Conservation (phyloP, 2,797 vertebrate species). For the Poecile montanus region DNA sequence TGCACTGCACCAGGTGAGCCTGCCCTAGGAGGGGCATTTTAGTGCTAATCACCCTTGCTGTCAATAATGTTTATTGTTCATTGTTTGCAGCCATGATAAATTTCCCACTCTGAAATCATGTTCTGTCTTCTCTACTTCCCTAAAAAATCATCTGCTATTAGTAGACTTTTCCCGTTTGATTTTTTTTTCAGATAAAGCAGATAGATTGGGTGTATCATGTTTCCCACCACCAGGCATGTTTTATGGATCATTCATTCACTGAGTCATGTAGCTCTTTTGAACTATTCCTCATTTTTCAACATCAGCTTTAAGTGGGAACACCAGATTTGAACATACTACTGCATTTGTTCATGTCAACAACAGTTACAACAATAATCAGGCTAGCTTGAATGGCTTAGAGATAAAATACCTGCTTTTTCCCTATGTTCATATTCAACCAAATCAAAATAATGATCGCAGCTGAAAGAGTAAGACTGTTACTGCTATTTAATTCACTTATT, state of each 20-base stretch:
- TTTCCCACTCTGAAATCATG: neutral
- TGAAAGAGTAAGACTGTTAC: neutral
- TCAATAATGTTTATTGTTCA: neutral
- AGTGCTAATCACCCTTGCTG: neutral
- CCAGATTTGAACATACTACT: neutral
- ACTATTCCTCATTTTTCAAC: constrained; percentile 23
- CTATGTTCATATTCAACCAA: neutral
- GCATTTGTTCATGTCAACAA: constrained; percentile 3
- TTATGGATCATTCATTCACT: constrained; percentile 12
- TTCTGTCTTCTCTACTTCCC: neutral
- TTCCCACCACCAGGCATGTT: neutral
- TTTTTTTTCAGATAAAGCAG: constrained; percentile 16
- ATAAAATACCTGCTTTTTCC: neutral
- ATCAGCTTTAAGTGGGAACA: neutral
- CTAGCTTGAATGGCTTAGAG: neutral
- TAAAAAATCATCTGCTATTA: neutral
- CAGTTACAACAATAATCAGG: neutral
- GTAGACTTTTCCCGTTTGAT: neutral
- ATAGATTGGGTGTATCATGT: neutral
- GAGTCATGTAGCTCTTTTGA: constrained; percentile 26
- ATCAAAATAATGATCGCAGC: neutral
- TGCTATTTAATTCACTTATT: neutral
- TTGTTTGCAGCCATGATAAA: neutral
- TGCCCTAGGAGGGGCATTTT: neutral
- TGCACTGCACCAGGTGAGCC: neutral